phyloP scores from a whole-genome alignment of 1,140 invertebrate genomes.

The Condylostylus longicornis region DNA sequence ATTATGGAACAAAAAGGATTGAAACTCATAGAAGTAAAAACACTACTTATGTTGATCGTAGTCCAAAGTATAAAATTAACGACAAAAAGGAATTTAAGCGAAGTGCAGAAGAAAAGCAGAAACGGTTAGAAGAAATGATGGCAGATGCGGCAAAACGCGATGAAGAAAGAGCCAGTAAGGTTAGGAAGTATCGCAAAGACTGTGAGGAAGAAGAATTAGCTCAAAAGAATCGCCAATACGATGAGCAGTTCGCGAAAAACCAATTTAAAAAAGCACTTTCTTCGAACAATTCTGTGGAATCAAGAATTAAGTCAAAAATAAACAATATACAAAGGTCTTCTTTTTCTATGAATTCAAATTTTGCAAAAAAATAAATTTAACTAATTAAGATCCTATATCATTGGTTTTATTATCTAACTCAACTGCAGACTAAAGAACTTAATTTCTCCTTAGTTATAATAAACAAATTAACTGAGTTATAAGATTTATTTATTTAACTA shows the following conservation, averaged over 20 bases:
- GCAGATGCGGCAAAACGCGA: slow-evolving; percentile 57
- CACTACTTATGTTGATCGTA: background rate
- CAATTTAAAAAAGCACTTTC: slow-evolving; percentile 50
- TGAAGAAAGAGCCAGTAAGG: slow-evolving; percentile 44
- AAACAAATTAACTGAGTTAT: too few species aligned
- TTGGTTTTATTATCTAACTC: too few species aligned
- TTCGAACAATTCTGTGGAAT: slow-evolving; percentile 48
- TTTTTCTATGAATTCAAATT: slow-evolving; percentile 52
- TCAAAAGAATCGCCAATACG: slow-evolving; percentile 29
- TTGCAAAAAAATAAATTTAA: slow-evolving; percentile 39
- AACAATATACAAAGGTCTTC: slow-evolving; percentile 63
- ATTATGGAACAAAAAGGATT: slow-evolving; percentile 14
- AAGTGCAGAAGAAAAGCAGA: slow-evolving; percentile 60
- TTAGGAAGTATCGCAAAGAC: slow-evolving; percentile 47
- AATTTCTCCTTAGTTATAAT: too few species aligned
- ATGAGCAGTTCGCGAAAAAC: slow-evolving; percentile 40
- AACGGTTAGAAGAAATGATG: slow-evolving; percentile 64
- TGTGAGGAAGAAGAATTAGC: slow-evolving; percentile 42
- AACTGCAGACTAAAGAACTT: too few species aligned
- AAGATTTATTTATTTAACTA: too few species aligned
- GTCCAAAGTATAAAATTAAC: slow-evolving; percentile 9
- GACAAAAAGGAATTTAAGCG: slow-evolving; percentile 34
- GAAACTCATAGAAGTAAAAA: slow-evolving; percentile 8
- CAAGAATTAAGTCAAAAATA: slow-evolving; percentile 62
- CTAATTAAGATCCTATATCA: slow-evolving; percentile 7